Percentiles rank a stretch among this genome's conserved stretches.
phyloP scores from a whole-genome alignment of 23 tunicate species.

The Halocynthia aurantium region DNA sequence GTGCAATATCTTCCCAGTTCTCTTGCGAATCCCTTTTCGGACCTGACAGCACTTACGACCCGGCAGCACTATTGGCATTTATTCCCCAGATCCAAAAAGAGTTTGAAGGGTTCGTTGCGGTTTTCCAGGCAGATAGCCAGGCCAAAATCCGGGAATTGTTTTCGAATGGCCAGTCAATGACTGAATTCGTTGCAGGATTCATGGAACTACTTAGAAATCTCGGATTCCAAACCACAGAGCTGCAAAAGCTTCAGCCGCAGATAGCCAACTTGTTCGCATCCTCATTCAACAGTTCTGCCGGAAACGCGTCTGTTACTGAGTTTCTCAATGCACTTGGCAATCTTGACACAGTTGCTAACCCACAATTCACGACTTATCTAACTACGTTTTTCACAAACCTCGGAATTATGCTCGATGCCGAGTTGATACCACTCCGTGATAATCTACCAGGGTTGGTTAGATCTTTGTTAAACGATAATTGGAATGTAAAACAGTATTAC shows the following conservation, averaged over 20 bases:
- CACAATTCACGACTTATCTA: neutral
- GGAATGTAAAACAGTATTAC: slow-evolving; percentile 6
- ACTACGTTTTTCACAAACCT: neutral
- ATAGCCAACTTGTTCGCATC: neutral
- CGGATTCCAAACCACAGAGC: slow-evolving; percentile 12
- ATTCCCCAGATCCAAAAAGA: slow-evolving; percentile 1
- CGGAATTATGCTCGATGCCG: neutral
- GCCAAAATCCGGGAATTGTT: neutral
- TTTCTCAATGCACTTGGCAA: slow-evolving; percentile 4
- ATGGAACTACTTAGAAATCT: neutral
- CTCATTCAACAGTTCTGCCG: neutral
- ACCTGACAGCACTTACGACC: slow-evolving; percentile 17
- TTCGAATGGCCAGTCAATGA: neutral
- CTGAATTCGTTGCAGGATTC: slow-evolving; percentile 1
- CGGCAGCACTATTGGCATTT: slow-evolving; percentile 3
- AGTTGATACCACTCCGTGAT: neutral
- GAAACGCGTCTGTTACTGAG: neutral
- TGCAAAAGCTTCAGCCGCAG: slow-evolving; percentile 4
- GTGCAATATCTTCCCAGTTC: neutral
- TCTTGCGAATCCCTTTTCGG: slow-evolving; percentile 14
- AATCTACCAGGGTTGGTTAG: slow-evolving; percentile 3
- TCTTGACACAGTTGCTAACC: slow-evolving; percentile 1
- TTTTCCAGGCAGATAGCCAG: neutral
- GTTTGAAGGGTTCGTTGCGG: neutral
- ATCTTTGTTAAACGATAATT: slow-evolving; percentile 1